phyloP scores from a whole-genome alignment of 2,113 vertebrate species.

The Cisticola juncidis region DNA sequence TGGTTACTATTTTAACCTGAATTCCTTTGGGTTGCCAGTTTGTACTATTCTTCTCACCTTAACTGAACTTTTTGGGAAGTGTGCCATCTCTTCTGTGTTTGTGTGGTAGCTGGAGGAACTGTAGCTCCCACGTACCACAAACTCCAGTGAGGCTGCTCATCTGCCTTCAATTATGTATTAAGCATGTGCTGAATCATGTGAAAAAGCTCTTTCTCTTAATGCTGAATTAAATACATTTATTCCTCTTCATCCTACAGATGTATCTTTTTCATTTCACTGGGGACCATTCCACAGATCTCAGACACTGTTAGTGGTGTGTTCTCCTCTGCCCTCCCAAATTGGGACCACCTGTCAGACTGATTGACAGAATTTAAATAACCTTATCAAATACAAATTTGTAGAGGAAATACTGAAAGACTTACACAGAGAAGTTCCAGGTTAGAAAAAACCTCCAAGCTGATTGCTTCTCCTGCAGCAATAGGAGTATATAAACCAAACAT shows the following conservation, averaged over 20 bases:
- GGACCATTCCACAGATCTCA: not conserved
- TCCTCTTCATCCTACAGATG: constrained; percentile 36
- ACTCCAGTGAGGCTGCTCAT: constrained; percentile 6
- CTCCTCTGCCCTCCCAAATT: not conserved
- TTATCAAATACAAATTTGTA: not conserved
- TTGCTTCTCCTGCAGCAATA: not conserved
- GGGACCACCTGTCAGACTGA: not conserved
- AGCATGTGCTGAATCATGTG: constrained; percentile 34
- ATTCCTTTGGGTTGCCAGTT: not conserved
- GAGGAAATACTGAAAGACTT: not conserved
- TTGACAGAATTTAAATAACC: not conserved
- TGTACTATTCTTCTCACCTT: not conserved
- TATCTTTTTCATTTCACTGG: constrained; percentile 4
- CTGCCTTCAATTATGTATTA: constrained; percentile 26
- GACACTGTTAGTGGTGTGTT: not conserved
- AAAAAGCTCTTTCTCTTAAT: constrained; percentile 20
- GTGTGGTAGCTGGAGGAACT: not conserved
- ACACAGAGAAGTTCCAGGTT: not conserved
- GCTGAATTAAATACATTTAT: constrained; percentile 43
- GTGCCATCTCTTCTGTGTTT: not conserved
- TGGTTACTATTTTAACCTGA: not conserved
- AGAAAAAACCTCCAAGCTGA: not conserved
- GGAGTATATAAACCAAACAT: constrained; percentile 51
- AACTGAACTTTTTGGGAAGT: not conserved
- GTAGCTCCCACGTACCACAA: not conserved